Evolutionary conservation across 2,113 vertebrate species (phyloP).

Genomic region (Agapornis roseicollis): DNA sequence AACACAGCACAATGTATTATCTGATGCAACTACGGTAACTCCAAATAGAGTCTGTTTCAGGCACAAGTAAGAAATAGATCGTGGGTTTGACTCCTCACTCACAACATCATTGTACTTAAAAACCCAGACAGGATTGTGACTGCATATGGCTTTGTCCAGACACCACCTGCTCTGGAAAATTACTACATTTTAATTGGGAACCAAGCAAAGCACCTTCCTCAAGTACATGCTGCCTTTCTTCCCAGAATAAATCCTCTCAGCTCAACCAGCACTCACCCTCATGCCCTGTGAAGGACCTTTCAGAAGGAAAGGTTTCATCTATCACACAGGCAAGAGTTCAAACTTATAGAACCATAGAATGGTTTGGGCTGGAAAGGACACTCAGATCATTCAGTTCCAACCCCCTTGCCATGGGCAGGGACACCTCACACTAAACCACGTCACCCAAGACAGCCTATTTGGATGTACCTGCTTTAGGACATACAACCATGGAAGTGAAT

Average conservation of each 20-base stretch:
- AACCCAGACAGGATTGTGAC: background rate
- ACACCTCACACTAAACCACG: background rate
- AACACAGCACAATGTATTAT: background rate
- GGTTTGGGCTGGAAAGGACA: background rate
- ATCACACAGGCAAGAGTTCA: background rate
- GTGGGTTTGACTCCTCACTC: background rate
- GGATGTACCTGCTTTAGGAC: background rate
- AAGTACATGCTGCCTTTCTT: background rate
- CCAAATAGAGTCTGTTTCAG: background rate
- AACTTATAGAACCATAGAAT: background rate
- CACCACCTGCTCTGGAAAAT: background rate
- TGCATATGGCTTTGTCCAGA: background rate
- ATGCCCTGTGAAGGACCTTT: background rate
- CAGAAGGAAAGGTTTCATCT: background rate
- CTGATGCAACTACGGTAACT: background rate
- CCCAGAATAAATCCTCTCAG: background rate
- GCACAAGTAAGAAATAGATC: background rate
- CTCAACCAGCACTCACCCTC: background rate
- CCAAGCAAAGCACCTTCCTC: background rate
- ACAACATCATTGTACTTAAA: background rate
- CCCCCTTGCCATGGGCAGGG: background rate
- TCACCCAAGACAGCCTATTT: rapidly evolving
- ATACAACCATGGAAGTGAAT: rapidly evolving
- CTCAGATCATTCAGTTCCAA: background rate
- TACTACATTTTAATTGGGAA: background rate